These are phyloP conservation scores for Smithornis capensis DNA, from an alignment of 2,113 vertebrate genomes.

Conservation along the genomic window DNA sequence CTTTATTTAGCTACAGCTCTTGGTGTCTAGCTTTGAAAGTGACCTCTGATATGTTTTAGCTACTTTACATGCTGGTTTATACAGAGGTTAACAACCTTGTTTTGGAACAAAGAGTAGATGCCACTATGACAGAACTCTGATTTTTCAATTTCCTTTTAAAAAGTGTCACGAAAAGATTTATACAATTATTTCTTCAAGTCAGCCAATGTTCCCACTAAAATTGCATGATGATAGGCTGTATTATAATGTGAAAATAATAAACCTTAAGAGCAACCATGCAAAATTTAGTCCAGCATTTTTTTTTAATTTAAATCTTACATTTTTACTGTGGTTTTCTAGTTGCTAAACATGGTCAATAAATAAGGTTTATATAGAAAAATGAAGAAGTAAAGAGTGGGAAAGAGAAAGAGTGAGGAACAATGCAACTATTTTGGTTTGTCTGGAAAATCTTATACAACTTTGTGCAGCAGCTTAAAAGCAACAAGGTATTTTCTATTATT, in stretches of 20 bases:
- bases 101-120: not conserved
- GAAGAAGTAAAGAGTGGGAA: not conserved
- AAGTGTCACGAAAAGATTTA: not conserved
- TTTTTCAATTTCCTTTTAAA: not conserved
- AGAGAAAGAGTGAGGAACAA: not conserved
- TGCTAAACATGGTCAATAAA: not conserved
- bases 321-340: not conserved
- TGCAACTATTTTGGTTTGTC: not conserved
- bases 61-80: not conserved
- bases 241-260: not conserved
- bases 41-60: not conserved
- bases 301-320: not conserved
- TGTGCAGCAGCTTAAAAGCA: not conserved
- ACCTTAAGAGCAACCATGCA: not conserved
- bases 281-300: not conserved
- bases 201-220: not conserved
- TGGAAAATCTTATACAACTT: not conserved
- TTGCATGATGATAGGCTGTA: not conserved
- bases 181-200: not conserved
- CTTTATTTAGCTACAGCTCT: not conserved
- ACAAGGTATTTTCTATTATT: slow-evolving; percentile 2
- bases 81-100: not conserved
- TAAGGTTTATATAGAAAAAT: not conserved
- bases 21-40: not conserved
- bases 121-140: not conserved